Percentiles rank a stretch among this genome's conserved stretches.
Evolutionary conservation across 2,113 vertebrate genomes (phyloP).

Genomic region (Elephantulus edwardii): DNA sequence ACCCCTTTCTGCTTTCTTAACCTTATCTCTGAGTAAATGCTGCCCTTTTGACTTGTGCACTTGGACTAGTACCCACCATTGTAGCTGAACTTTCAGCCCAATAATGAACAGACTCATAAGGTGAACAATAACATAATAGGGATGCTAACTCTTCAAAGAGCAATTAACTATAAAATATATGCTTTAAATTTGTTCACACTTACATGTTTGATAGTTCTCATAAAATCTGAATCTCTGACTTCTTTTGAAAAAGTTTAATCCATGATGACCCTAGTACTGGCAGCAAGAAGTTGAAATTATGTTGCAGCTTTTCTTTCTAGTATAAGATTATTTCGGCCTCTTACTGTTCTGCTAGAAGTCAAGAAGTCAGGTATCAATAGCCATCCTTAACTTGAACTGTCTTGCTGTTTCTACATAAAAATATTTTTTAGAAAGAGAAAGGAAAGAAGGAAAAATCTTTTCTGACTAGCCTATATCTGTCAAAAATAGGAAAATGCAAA

Average conservation of each 20-base stretch:
- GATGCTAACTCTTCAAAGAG: too few species aligned
- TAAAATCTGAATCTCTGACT: neutral
- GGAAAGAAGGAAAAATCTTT: too few species aligned
- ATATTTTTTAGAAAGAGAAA: too few species aligned
- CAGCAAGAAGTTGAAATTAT: too few species aligned
- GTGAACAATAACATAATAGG: too few species aligned
- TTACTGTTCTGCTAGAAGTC: neutral
- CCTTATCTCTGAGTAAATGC: too few species aligned
- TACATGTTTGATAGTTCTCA: neutral
- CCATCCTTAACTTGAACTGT: neutral
- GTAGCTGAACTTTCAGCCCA: too few species aligned
- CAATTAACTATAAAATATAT: too few species aligned
- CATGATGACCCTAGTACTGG: neutral
- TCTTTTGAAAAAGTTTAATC: neutral
- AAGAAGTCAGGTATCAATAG: neutral
- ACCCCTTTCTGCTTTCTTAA: too few species aligned
- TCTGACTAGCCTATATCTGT: neutral
- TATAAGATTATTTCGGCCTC: neutral
- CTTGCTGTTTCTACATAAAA: neutral
- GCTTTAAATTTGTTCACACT: neutral
- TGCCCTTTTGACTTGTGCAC: too few species aligned
- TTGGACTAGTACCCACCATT: too few species aligned
- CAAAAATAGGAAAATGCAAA: constrained; percentile 32
- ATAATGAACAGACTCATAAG: too few species aligned
- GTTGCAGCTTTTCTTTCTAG: neutral